Evolutionary conservation across 2,888 invertebrate species (phyloP), one percentile per base, ranked within the genome.

Genomic region (Sphaerophoria rueppellii): DNA sequence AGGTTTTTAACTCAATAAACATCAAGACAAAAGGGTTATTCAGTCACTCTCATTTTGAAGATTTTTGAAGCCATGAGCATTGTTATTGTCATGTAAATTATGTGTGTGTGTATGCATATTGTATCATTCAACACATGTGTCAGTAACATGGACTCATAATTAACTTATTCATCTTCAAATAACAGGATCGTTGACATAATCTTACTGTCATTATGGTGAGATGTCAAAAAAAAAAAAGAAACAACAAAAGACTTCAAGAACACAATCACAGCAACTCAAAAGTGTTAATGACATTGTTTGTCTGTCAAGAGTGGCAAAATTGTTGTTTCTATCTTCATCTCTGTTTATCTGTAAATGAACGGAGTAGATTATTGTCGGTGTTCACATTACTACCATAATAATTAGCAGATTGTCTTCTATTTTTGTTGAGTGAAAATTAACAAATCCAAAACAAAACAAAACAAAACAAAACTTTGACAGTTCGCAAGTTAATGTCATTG

Each of bases 101-200:
- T 24, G 2, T 2, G 2, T 24, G 2, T 2, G 2, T 24, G 24
- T 24, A 24, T 24, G 24, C 24, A 24, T 67, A 71, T 40, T 7
- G 50, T 72, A 63, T 58, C 63, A 72, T 43, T 14, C 60, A 67
- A 50, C 54, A 58, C 75, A 37, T 11, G 58, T 50, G 34, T 9
- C 37, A 48, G 43, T 9, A 43, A 43, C 12, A 9, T 40, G 12
- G 9, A 9, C 9, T 24, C 24, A 24, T 60, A 24, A 72, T 72
- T 57, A 55, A 65, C 43, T 16, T 14, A 43, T 67, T 61, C 67
- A 16, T 67, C 78, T 52, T 52, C 43, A 52, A 77, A 63, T 11
- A 75, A 58, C 50, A 67, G 40, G 58, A 54, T 69, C 50, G 60
- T 52, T 75, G 69, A 75, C 75, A 60, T 52, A 75, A 69, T 34